Conservation (phyloP, 2,113 vertebrate species). For the Nibea coibor region DNA sequence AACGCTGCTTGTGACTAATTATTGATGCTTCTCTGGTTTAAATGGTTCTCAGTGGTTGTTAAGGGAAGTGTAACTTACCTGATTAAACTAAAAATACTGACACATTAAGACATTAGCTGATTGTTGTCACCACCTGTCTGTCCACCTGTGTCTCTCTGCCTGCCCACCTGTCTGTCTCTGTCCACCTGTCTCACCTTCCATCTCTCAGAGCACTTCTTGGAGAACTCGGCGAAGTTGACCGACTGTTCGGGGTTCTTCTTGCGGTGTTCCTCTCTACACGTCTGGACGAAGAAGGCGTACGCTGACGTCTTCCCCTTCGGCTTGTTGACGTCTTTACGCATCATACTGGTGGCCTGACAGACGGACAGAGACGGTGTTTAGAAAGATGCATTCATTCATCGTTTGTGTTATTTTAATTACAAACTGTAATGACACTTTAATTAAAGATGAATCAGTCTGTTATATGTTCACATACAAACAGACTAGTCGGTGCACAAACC, state of each 20-base stretch:
- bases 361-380: background rate
- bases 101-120: too few species aligned
- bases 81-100: too few species aligned
- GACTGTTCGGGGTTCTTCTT: conserved; percentile 92
- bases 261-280: conserved; percentile 94
- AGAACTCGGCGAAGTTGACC: conserved; percentile 95
- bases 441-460: too few species aligned
- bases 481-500: too few species aligned
- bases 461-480: too few species aligned
- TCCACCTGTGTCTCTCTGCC: background rate
- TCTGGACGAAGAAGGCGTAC: conserved; percentile 96
- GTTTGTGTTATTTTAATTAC: too few species aligned
- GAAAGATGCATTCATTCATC: too few species aligned
- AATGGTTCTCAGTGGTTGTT: too few species aligned
- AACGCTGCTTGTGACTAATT: too few species aligned
- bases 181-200: conserved; percentile 88
- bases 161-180: background rate
- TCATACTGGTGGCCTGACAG: conserved; percentile 84
- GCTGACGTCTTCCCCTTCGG: conserved; percentile 96
- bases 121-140: background rate
- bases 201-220: conserved; percentile 94
- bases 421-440: too few species aligned
- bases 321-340: conserved; percentile 93
- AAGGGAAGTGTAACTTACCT: too few species aligned
- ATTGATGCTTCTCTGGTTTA: too few species aligned